These are phyloP conservation scores for Rugalucina vietnamica DNA, from an alignment of 2,888 invertebrate species.

Conservation along the genomic window DNA sequence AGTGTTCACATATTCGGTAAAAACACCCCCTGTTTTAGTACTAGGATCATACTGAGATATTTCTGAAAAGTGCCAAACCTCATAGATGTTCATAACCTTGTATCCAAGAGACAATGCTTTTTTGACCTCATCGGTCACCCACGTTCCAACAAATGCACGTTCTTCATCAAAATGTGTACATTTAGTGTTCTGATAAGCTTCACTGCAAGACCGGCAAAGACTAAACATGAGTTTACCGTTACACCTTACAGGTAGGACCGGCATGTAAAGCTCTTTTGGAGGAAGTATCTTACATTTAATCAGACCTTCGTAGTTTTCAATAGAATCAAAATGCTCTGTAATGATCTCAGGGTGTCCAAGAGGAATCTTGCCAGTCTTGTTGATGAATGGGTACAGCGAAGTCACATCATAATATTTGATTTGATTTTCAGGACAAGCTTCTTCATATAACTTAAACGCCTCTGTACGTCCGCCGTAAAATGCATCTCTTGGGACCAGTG, in stretches of 20 bases:
- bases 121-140: constrained; percentile 78
- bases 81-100: constrained; percentile 71
- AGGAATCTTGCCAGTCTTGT: constrained; percentile 67
- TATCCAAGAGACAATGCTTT: constrained; percentile 78
- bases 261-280: constrained; percentile 70
- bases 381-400: constrained; percentile 72
- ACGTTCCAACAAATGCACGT: constrained; percentile 74
- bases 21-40: constrained; percentile 65
- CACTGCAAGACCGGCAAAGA: constrained; percentile 73
- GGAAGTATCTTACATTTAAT: constrained; percentile 72
- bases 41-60: constrained; percentile 46
- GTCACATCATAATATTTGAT: constrained; percentile 71
- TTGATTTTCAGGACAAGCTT: constrained; percentile 48
- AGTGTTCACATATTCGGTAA: constrained; percentile 76
- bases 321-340: constrained; percentile 61
- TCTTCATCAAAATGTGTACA: constrained; percentile 50
- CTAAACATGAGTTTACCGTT: constrained; percentile 80
- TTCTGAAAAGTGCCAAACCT: constrained; percentile 79
- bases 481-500: constrained; percentile 69
- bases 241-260: constrained; percentile 74
- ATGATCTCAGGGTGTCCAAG: constrained; percentile 69
- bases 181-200: constrained; percentile 23
- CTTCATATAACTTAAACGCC: constrained; percentile 65
- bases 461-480: constrained; percentile 74
- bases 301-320: constrained; percentile 68